Conservation (phyloP, 2,797 vertebrate species). For the Glossophaga mutica region DNA sequence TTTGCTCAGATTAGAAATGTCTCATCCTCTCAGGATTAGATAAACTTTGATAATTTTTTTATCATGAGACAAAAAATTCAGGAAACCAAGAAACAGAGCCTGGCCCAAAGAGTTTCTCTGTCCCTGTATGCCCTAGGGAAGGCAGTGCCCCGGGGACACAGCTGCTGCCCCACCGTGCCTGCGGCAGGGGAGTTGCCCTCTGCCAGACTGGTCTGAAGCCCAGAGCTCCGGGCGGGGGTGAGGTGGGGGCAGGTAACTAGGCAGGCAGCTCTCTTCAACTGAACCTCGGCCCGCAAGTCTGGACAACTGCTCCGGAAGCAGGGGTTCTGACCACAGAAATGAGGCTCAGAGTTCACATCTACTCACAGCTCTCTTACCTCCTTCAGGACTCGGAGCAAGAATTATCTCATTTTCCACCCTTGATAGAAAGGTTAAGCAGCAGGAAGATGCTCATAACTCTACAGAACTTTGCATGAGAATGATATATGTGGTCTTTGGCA, state of each 20-base stretch:
- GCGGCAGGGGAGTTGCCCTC: not conserved
- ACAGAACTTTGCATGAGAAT: not conserved
- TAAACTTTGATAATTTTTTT: not conserved
- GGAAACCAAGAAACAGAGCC: not conserved
- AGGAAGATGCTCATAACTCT: not conserved
- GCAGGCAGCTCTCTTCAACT: not conserved
- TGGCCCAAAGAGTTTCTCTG: not conserved
- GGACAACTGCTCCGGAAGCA: not conserved
- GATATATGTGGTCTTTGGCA: no score
- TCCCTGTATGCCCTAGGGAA: not conserved
- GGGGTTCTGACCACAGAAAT: not conserved
- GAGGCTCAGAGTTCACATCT: not conserved
- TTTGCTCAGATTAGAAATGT: slow-evolving; percentile 26
- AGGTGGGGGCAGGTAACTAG: not conserved
- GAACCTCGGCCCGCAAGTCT: not conserved
- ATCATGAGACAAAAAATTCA: not conserved
- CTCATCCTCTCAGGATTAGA: not conserved
- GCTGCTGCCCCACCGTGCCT: fast-evolving
- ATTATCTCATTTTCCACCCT: not conserved
- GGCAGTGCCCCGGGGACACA: not conserved
- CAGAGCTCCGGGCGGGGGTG: not conserved
- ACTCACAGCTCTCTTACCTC: not conserved
- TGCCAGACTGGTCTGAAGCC: not conserved
- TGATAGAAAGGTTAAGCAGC: not conserved
- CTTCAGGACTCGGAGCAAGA: not conserved